Evolutionary conservation across 1,140 invertebrate genomes (phyloP), one percentile per base, ranked within the genome.

Genomic region (Orius insidiosus): DNA sequence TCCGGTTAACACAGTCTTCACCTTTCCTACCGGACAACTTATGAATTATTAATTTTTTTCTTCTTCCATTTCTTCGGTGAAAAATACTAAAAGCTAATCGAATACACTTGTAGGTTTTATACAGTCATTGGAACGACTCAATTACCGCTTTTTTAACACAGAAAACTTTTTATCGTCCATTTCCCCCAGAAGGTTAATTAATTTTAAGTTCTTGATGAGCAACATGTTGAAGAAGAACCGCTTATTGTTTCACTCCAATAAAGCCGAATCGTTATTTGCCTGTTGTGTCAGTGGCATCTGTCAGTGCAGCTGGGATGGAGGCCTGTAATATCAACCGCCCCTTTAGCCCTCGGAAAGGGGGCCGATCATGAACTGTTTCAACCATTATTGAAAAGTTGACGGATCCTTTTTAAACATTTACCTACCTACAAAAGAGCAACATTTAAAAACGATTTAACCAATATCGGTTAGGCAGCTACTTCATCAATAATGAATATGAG

Each of bases 221-320:
- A 13, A 40, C 38, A 40, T 40, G 38, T 40, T 15, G 35, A 36
- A 36, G 16, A 18, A 11, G 38, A 40, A 15, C 24, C 24, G 38
- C 11, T 40, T 40, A 40, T 40, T 40, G 38, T 40, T 40, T 40
- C 38, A 15, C 38, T 40, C 38, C 38, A 40, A 40, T 40, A 40
- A 40, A 18, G 38, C 11, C 13, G 14, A 40, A 13, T 40, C 38
- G 38, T 40, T 40, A 40, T 40, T 40, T 40, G 38, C 38, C 38
- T 40, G 38, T 40, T 40, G 38, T 40, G 38, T 40, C 38, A 40
- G 38, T 10, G 38, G 38, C 38, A 40, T 40, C 38, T 40, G 38
- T 40, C 38, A 40, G 38, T 24, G 24, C 24, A 24, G 24, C 24
- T 24, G 24, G 24, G 24, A 24, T 24, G 24, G 24, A 24, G 24